Percentiles rank a stretch among this genome's conserved stretches.
These are phyloP conservation scores for Xestia xanthographa DNA, from an alignment of 2,888 invertebrate genomes.

Conservation along the genomic window DNA sequence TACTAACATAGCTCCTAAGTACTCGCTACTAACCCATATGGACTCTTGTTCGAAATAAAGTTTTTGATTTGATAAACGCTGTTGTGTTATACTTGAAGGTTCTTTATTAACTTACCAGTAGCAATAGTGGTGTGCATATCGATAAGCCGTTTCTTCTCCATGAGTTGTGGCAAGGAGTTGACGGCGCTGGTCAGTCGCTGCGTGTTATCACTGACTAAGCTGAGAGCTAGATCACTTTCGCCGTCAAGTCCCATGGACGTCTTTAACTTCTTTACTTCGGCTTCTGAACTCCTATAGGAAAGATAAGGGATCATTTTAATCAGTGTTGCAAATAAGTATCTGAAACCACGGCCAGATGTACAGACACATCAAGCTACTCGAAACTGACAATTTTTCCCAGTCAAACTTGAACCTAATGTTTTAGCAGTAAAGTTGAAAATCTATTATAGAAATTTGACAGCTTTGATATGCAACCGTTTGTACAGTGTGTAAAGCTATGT, in stretches of 20 bases:
- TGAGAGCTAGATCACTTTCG: conserved; percentile 96
- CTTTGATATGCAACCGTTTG: too few relatives aligned
- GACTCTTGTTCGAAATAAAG: too few relatives aligned
- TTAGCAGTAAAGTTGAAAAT: too few relatives aligned
- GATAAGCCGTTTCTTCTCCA: conserved; percentile 99
- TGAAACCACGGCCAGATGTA: neutral
- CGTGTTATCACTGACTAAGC: conserved; percentile 97
- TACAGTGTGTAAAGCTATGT: neutral
- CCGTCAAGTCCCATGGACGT: conserved; percentile 98
- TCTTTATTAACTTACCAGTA: conserved; percentile 90
- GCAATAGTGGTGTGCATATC: conserved; percentile 99
- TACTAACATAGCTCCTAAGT: too few relatives aligned
- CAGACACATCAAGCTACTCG: too few relatives aligned
- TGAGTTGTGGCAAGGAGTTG: conserved; percentile 98
- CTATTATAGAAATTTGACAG: too few relatives aligned
- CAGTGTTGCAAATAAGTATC: neutral
- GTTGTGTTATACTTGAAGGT: neutral
- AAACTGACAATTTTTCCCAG: too few relatives aligned
- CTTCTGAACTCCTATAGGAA: conserved; percentile 93
- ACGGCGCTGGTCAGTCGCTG: conserved; percentile 98
- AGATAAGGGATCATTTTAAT: neutral
- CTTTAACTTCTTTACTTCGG: conserved; percentile 98
- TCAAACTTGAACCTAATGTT: too few relatives aligned
- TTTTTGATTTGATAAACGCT: too few relatives aligned
- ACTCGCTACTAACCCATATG: too few relatives aligned